Percentiles rank a stretch among this genome's conserved stretches.
Evolutionary conservation across 2,113 vertebrate species (phyloP).

Genomic region (Mustela nigripes): DNA sequence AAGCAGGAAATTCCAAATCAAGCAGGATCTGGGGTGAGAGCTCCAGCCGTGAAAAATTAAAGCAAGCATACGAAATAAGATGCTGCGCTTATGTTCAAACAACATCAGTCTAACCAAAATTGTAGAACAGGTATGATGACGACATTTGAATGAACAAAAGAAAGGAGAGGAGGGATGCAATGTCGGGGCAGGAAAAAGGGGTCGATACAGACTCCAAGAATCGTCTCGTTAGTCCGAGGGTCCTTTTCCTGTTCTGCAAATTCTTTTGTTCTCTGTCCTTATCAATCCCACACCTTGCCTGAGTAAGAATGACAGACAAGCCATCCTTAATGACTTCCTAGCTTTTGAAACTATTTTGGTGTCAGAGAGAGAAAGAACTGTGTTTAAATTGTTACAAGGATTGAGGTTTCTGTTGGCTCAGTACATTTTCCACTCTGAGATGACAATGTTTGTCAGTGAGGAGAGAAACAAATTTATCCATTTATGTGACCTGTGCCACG

Average conservation of each 20-base stretch:
- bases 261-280: constrained; percentile 83
- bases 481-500: background rate
- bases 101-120: background rate
- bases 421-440: constrained; percentile 50
- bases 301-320: constrained; percentile 75
- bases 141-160: constrained; percentile 67
- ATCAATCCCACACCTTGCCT: constrained; percentile 81
- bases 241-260: constrained; percentile 85
- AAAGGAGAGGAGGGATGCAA: background rate
- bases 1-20: background rate
- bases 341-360: constrained; percentile 74
- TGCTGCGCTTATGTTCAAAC: background rate
- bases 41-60: background rate
- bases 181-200: constrained; percentile 74
- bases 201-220: constrained; percentile 65
- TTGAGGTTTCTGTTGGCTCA: background rate
- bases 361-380: background rate
- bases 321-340: constrained; percentile 81
- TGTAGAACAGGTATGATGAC: constrained; percentile 68
- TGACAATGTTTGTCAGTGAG: background rate
- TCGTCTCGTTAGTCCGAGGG: constrained; percentile 81
- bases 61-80: background rate
- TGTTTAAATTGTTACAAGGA: background rate
- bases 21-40: background rate
- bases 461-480: background rate